phyloP scores from a whole-genome alignment of 2,113 vertebrate species.

The Pungitius pungitius region DNA sequence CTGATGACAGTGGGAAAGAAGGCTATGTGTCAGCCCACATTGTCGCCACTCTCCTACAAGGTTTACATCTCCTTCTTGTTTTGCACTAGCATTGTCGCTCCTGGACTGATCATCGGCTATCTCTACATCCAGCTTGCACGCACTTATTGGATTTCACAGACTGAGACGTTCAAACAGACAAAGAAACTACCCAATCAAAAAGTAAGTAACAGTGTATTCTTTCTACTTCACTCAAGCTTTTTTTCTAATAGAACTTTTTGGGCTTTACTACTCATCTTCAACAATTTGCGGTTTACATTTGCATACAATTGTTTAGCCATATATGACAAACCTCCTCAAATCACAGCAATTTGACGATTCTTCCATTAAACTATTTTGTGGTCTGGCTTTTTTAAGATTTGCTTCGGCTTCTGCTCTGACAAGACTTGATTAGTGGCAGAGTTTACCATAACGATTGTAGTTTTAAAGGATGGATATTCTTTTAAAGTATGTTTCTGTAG shows the following conservation, averaged over 20 bases:
- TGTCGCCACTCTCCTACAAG: conserved; percentile 86
- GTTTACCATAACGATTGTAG: conserved; percentile 4
- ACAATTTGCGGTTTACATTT: background rate
- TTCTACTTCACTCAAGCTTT: background rate
- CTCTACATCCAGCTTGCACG: conserved; percentile 88
- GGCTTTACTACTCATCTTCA: background rate
- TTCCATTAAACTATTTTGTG: background rate
- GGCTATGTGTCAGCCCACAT: conserved; percentile 86
- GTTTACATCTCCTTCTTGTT: conserved; percentile 90
- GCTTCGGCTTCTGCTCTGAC: background rate
- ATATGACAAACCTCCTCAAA: background rate
- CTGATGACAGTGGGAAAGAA: conserved; percentile 83
- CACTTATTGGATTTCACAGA: conserved; percentile 93
- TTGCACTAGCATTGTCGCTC: conserved; percentile 91
- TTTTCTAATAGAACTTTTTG: background rate
- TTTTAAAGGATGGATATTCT: conserved; percentile 9
- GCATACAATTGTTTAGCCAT: background rate
- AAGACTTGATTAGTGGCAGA: background rate
- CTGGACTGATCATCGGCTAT: conserved; percentile 89
- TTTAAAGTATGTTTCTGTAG: background rate
- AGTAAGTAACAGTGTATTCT: conserved; percentile 50
- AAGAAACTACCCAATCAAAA: conserved; percentile 87
- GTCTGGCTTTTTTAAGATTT: background rate
- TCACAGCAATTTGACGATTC: background rate
- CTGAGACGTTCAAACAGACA: conserved; percentile 89